Base-by-base conservation (phyloP, 2,113 vertebrate species). In the Mesembrinibis cayennensis region DNA sequence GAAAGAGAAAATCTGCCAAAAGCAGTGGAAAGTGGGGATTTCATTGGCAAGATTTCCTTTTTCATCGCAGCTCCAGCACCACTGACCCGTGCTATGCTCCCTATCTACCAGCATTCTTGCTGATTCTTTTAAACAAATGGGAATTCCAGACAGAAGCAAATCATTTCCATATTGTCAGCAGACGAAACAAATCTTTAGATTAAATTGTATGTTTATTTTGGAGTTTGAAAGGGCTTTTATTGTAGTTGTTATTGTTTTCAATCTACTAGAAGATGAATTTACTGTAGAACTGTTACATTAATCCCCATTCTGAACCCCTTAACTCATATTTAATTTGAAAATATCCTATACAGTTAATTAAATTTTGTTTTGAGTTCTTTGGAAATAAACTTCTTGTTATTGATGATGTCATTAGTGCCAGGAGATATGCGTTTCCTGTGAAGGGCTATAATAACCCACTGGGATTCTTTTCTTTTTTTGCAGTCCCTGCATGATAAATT, bases 301-400 rank as follows among this genome's bases (percentile, higher is more conserved):
- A 95, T 87, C 76, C 79, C 91, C 85, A 84, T 97, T 97, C 79
- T 97, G 82, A 97, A 90, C 55, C 53, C 67, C 82, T 93, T 95
- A 97, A 97, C 93, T 97, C 95, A 38, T 92, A 96, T 95, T 98
- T 98, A 98, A 98, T 98, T 98, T 93, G 94, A 94, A 97, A 96
- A 96, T 86, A 94, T 94, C 82, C 90, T 92, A 93, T 94, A 81
- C 65, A 86, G 83, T 92, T 97, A 97, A 97, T 91, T 98, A 96
- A 95, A 96, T 97, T 97, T 97, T 96, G 93, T 66, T 95, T 97
- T 97, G 93, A 97, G 95, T 96, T 97, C 95, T 96, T 96, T 94
- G 93, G 86, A 97, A 98, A 96, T 93, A 97, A 97, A 97, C 65
- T 97, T 98, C 94, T 95, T 82, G 52, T 97, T 97, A 97, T 94